Evolutionary conservation across 2,113 vertebrate genomes (phyloP), one percentile per base, ranked within the genome.

Genomic region (Apodemus sylvaticus): DNA sequence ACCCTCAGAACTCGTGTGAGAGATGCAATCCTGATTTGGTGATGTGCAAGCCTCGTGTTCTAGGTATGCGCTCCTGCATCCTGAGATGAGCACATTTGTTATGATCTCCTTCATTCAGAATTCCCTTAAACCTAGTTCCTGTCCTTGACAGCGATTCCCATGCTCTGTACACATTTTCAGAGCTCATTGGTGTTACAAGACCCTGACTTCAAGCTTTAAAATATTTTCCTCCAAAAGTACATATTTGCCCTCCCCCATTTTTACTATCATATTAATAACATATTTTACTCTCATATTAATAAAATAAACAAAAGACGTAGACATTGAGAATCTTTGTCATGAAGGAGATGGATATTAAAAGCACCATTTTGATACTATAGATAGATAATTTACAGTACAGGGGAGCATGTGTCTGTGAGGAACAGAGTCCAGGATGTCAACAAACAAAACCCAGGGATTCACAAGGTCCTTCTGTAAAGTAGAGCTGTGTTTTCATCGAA

Each of bases 151-250:
- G 62, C 1, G 20, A n/a, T 20, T n/a, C 8, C 22, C 51, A 34
- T n/a, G 53, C 14, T 78, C 14, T 51, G 13, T 11, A 36, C 83
- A 79, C 5, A 68, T 91, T 53, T 88, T 45, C 20, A 53, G 10
- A 77, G 45, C 22, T 53, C 8, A 42, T 24, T 86, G 34, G 39
- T 74, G 2, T 82, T 62, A 48, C 10, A 88, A 51, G 0, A 55
- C 71, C 79, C 55, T 78, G 45, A 88, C 22, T 70, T 42, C 39
- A 66, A 96, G 45, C 31, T 93, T 94, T 48, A 71, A 8, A 95
- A 13, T 0, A 14, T 31, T 58, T 85, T 74, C 10, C 3, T 91
- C 14, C 66, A 45, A 62, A 34, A 88, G 20, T 13, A 58, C 0
- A 48, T 45, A 83, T 85, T 36, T 24, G 8, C 24, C 19, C 7